Evolutionary conservation across 2,113 vertebrate genomes (phyloP).

Genomic region (Stegostoma tigrinum): DNA sequence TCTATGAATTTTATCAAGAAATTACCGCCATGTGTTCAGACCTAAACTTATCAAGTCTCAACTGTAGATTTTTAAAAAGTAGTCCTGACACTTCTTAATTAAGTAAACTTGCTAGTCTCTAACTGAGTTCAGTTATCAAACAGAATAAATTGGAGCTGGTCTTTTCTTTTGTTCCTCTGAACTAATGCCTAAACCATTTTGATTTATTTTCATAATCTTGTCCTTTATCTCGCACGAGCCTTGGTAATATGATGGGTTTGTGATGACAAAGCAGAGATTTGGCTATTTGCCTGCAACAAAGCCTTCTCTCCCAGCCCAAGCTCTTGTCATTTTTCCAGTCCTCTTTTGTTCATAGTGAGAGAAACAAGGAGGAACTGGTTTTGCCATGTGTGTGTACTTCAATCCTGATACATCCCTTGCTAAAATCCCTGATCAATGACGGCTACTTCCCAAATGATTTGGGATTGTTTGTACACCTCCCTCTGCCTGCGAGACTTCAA

Average conservation of each 20-base stretch:
- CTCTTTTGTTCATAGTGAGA: neutral
- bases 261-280: neutral
- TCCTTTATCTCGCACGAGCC: neutral
- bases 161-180: neutral
- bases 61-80: neutral
- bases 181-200: neutral
- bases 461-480: neutral
- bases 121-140: neutral
- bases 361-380: neutral
- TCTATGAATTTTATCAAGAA: neutral
- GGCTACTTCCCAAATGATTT: slow-evolving; percentile 45
- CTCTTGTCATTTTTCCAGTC: neutral
- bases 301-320: neutral
- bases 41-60: neutral
- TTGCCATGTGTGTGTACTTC: neutral
- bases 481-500: slow-evolving; percentile 40
- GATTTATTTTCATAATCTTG: neutral
- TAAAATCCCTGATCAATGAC: slow-evolving; percentile 49
- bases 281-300: neutral
- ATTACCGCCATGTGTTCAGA: neutral
- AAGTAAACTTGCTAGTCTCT: neutral
- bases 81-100: neutral
- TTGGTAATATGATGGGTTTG: neutral
- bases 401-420: slow-evolving; percentile 18
- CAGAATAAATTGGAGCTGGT: neutral